Evolutionary conservation across 2,113 vertebrate genomes (phyloP).

Genomic region (Cyrtonyx montezumae): DNA sequence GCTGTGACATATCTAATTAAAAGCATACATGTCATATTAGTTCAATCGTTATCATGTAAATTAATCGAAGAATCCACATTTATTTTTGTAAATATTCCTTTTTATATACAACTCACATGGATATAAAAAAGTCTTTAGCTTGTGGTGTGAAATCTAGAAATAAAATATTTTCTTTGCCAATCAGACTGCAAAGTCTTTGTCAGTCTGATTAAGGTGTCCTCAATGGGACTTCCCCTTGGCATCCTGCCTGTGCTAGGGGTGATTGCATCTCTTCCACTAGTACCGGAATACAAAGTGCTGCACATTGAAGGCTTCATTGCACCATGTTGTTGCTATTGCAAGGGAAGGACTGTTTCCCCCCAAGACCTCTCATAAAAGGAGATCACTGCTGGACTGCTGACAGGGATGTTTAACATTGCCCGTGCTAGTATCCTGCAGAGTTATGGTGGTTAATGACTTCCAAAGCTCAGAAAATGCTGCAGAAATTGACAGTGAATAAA

Average conservation of each 20-base stretch:
- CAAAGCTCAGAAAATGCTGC: not conserved
- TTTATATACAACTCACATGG: not conserved
- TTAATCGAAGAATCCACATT: not conserved
- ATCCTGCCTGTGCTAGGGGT: not conserved
- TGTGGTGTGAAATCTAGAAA: not conserved
- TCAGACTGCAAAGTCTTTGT: not conserved
- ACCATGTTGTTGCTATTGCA: not conserved
- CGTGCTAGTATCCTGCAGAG: not conserved
- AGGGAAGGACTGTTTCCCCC: not conserved
- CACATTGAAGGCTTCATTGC: not conserved
- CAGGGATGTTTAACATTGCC: not conserved
- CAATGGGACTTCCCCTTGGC: fast-evolving
- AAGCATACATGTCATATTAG: not conserved
- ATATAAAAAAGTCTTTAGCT: not conserved
- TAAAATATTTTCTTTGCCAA: not conserved
- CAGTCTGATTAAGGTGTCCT: not conserved
- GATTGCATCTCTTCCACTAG: not conserved
- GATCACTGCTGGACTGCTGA: not conserved
- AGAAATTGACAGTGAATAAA: slow-evolving; percentile 2
- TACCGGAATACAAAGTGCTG: not conserved
- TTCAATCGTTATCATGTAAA: not conserved
- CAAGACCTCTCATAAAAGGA: not conserved
- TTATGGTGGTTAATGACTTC: not conserved
- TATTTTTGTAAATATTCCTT: not conserved
- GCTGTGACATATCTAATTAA: not conserved